Evolutionary conservation across 2,113 vertebrate genomes (phyloP).

Genomic region (Amia ocellicauda): DNA sequence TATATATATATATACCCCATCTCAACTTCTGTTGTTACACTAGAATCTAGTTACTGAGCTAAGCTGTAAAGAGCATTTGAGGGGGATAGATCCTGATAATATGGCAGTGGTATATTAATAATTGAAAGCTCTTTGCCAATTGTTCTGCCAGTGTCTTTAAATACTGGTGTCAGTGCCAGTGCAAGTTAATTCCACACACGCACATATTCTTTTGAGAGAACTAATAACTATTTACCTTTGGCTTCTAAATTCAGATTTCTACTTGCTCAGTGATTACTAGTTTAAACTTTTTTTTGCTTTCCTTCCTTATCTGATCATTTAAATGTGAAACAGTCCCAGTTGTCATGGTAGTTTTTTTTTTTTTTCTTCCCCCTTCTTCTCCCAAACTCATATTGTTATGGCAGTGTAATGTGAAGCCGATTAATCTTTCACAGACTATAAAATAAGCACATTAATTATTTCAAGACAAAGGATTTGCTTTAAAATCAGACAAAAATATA

Average conservation of each 20-base stretch:
- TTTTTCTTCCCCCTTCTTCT: conserved; percentile 41
- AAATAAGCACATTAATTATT: no score
- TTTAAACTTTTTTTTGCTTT: conserved; percentile 50
- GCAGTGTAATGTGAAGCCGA: no score
- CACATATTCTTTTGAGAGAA: conserved; percentile 53
- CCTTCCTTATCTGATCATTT: conserved; percentile 46
- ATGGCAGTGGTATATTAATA: not conserved
- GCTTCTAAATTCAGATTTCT: conserved; percentile 53
- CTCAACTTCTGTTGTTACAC: no score
- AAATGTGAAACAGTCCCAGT: conserved; percentile 50
- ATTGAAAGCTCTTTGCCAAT: not conserved
- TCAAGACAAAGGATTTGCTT: no score
- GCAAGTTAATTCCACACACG: conserved; percentile 58
- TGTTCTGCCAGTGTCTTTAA: not conserved
- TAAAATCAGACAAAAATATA: no score
- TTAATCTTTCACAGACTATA: no score
- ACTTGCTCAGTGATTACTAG: conserved; percentile 39
- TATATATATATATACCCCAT: no score
- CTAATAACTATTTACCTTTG: conserved; percentile 67
- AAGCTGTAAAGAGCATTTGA: no score
- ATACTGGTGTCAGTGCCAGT: conserved; percentile 27
- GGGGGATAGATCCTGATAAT: no score
- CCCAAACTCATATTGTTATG: conserved; percentile 23
- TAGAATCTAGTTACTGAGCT: no score
- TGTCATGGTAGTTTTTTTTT: conserved; percentile 32